Evolutionary conservation across 2,113 vertebrate genomes (phyloP).

Genomic region (Callaeas wilsoni): DNA sequence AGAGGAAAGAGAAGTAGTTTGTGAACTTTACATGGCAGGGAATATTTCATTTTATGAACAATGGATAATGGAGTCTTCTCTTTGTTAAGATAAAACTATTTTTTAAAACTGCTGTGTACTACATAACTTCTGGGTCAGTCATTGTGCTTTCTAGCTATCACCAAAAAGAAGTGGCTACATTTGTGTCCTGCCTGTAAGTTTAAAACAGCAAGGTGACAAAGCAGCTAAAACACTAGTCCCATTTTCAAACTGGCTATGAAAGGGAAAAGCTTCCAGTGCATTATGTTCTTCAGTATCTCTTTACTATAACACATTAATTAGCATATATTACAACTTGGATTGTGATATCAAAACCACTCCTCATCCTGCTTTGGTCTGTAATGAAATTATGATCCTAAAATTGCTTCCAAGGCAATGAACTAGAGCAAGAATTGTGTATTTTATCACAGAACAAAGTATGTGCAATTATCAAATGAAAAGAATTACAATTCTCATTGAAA

Average conservation of each 20-base stretch:
- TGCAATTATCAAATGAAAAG: neutral
- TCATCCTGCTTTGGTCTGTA: neutral
- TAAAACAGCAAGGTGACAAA: neutral
- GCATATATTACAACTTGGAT: neutral
- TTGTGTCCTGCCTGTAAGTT: neutral
- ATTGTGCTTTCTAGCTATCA: neutral
- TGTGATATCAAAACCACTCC: neutral
- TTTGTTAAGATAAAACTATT: neutral
- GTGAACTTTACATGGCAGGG: neutral
- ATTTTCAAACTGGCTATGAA: neutral
- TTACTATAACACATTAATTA: neutral
- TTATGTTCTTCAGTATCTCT: neutral
- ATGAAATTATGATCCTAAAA: neutral
- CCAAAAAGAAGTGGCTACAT: neutral
- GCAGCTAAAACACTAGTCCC: neutral
- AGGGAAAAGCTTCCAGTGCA: neutral
- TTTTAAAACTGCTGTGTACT: neutral
- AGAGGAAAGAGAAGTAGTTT: neutral
- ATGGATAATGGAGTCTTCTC: neutral
- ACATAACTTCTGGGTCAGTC: neutral
- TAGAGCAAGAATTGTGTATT: neutral
- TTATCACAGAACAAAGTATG: neutral
- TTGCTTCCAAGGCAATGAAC: neutral
- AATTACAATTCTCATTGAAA: neutral
- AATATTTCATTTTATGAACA: neutral